These are phyloP conservation scores for Syrista parreyssii DNA, from an alignment of 2,888 invertebrate species.

Conservation along the genomic window DNA sequence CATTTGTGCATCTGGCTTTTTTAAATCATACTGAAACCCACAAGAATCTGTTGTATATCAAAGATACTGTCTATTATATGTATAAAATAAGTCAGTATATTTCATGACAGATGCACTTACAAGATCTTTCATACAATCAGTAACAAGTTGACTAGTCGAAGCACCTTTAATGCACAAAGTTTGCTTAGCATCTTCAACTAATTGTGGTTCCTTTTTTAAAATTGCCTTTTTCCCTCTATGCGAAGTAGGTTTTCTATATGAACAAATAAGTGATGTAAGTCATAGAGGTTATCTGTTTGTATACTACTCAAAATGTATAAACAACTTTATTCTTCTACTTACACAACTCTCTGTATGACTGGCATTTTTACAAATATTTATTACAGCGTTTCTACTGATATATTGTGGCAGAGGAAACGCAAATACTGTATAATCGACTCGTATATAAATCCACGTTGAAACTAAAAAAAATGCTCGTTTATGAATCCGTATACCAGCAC, in stretches of 20 bases:
- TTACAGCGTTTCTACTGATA: neutral
- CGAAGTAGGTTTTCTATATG: constrained; percentile 86
- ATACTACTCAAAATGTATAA: neutral
- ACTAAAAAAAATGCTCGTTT: neutral
- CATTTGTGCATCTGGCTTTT: constrained; percentile 85
- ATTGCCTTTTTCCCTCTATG: constrained; percentile 88
- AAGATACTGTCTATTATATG: constrained; percentile 14
- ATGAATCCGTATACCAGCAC: neutral
- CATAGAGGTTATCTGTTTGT: neutral
- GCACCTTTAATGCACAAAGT: constrained; percentile 88
- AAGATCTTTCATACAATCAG: constrained; percentile 85
- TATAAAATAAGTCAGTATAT: neutral
- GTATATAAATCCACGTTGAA: neutral
- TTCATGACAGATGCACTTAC: constrained; percentile 61
- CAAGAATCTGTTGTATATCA: constrained; percentile 11
- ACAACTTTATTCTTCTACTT: constrained; percentile 39
- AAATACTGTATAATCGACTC: neutral
- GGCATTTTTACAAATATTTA: constrained; percentile 40
- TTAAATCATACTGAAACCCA: constrained; percentile 75
- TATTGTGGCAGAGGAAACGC: neutral
- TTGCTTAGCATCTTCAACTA: constrained; percentile 88
- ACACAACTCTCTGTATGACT: constrained; percentile 64
- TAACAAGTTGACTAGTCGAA: constrained; percentile 78
- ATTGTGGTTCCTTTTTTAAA: constrained; percentile 84
- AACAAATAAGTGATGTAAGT: neutral